Percentiles rank a stretch among this genome's conserved stretches.
Conservation (phyloP, 2,113 vertebrate species). For the Rhinogobius similis region DNA sequence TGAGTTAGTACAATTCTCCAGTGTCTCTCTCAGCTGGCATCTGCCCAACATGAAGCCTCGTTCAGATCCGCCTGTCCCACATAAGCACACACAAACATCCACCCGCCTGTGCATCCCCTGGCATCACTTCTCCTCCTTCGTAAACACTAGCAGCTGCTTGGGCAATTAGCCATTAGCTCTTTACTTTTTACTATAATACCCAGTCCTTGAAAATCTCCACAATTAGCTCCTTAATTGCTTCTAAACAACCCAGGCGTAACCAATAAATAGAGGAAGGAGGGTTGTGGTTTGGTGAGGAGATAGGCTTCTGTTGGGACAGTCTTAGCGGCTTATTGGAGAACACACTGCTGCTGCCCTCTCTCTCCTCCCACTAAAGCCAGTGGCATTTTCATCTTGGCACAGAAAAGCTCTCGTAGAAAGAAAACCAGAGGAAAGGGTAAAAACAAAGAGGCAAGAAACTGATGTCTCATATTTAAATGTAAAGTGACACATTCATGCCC, state of each 20-base stretch:
- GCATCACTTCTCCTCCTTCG: constrained; percentile 68
- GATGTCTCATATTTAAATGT: constrained; percentile 69
- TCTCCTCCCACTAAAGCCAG: constrained; percentile 38
- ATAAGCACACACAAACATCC: constrained; percentile 38
- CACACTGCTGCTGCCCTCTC: constrained; percentile 24
- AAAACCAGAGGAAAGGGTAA: constrained; percentile 22
- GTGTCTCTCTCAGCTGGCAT: constrained; percentile 65
- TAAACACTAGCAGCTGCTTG: constrained; percentile 80
- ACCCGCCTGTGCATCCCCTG: constrained; percentile 60
- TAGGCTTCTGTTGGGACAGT: constrained; percentile 50
- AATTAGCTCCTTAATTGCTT: constrained; percentile 82
- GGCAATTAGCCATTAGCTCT: constrained; percentile 78
- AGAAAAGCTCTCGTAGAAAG: constrained; percentile 27
- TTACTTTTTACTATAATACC: constrained; percentile 76
- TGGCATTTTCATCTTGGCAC: constrained; percentile 48
- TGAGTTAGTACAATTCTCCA: constrained; percentile 38
- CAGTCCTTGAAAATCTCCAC: constrained; percentile 73
- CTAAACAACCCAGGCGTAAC: constrained; percentile 77
- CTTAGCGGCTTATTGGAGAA: constrained; percentile 37
- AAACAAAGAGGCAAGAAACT: constrained; percentile 39
- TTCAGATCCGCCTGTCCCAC: constrained; percentile 40
- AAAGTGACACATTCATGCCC: constrained; percentile 67
- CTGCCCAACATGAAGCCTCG: constrained; percentile 56
- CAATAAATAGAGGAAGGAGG: constrained; percentile 69
- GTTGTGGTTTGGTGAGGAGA: constrained; percentile 51